Conservation (phyloP, 1,140 invertebrate genomes). For the Conopomorpha cramerella region DNA sequence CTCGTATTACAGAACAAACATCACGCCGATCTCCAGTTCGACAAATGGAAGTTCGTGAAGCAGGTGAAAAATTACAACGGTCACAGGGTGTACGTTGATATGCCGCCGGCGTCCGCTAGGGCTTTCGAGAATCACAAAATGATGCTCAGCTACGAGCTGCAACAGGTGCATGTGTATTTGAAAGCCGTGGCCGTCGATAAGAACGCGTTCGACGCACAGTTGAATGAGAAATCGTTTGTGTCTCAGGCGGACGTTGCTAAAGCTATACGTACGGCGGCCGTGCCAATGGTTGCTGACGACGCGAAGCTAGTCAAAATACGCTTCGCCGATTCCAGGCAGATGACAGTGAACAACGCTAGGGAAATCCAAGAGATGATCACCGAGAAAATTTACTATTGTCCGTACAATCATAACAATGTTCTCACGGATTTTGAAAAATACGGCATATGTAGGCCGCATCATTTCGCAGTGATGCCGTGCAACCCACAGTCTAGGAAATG, state of each 20-base stretch:
- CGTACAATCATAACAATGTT: slow-evolving; percentile 15
- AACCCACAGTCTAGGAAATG: slow-evolving; percentile 31
- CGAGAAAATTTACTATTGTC: slow-evolving; percentile 30
- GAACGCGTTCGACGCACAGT: slow-evolving; percentile 32
- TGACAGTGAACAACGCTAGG: slow-evolving; percentile 16
- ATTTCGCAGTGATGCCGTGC: slow-evolving; percentile 30
- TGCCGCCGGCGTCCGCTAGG: slow-evolving; percentile 33
- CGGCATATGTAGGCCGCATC: slow-evolving; percentile 24
- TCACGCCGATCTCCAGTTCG: slow-evolving; percentile 25
- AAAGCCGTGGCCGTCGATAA: slow-evolving; percentile 41
- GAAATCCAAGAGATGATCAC: slow-evolving; percentile 36
- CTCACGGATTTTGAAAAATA: slow-evolving; percentile 36
- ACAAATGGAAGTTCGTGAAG: slow-evolving; percentile 46
- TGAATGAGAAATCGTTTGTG: slow-evolving; percentile 20
- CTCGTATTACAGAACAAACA: slow-evolving; percentile 36
- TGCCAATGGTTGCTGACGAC: slow-evolving; percentile 22
- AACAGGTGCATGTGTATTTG: slow-evolving; percentile 38
- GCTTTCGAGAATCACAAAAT: slow-evolving; percentile 30
- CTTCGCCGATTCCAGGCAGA: slow-evolving; percentile 21
- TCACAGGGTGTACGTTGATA: slow-evolving; percentile 39
- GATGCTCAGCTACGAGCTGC: slow-evolving; percentile 39
- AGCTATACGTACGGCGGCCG: slow-evolving; percentile 10
- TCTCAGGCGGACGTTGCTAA: slow-evolving; percentile 6
- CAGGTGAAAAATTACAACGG: slow-evolving; percentile 31
- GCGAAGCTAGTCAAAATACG: slow-evolving; percentile 22